Base-by-base conservation (phyloP, 2,888 invertebrate species). In the Fabriciana adippe region DNA sequence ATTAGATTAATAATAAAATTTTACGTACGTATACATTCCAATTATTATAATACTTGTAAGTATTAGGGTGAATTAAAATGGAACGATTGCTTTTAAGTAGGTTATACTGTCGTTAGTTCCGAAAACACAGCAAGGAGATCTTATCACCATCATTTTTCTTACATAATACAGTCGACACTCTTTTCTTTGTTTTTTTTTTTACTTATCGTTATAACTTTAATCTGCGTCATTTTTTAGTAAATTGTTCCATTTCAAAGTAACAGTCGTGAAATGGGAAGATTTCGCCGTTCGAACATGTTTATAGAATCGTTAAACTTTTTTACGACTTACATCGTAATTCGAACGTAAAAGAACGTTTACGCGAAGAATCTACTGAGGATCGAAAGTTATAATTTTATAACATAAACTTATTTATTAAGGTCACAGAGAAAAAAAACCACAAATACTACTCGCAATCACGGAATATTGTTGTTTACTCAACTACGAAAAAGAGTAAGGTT, bases 261-360 rank as follows among this genome's bases (percentile, higher is more conserved):
- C 64, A 68, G 69, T 62, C 61, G 60, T 72, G 71, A 66, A 71
- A 73, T 81, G 78, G 78, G 63, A 66, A 57, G 69, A 75, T 80
- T 76, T 80, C 76, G 75, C 79, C 82, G 82, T 80, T 83, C 78
- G 79, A 80, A 78, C 78, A 78, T 86, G 86, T 89, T 89, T 87
- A 87, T 83, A 84, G 86, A 85, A 83, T 81, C 88, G 81, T 89
- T 87, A 89, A 87, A 85, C 74, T 74, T 79, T 83, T 88, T 90
- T 89, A 90, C 83, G 89, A 87, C 76, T 75, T 69, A 68, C 76
- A 79, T 78, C 80, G 84, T 87, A 86, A 88, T 87, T 82, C 84
- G 79, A 77, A 82, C 83, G 83, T 88, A 87, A 89, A 90, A 87
- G 84, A 83, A 87, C 81, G 80, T 81, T 81, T 80, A 74, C 76